These are phyloP conservation scores for Drosophila lutescens DNA, from an alignment of 2,888 invertebrate species.

Conservation along the genomic window DNA sequence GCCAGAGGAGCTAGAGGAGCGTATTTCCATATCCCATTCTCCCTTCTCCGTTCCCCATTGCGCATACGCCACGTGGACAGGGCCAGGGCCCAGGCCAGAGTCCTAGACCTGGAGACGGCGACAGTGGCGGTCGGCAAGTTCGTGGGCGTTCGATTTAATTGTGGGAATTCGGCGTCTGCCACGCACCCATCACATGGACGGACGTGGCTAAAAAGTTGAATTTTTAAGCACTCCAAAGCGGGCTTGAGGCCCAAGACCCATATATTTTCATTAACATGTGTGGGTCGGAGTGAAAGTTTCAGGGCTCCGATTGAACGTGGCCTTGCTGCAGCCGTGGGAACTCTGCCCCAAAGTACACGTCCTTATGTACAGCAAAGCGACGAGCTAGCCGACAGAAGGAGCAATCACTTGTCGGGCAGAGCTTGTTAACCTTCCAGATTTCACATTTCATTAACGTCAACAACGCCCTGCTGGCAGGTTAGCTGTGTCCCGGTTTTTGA, in stretches of 20 bases:
- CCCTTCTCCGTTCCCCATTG: constrained; percentile 27
- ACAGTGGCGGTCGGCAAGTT: constrained; percentile 19
- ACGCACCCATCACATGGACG: constrained; percentile 35
- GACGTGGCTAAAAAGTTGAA: constrained; percentile 54
- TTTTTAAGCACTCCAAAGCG: constrained; percentile 36
- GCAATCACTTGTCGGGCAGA: constrained; percentile 33
- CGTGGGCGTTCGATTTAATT: constrained; percentile 63
- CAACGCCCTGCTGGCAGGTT: constrained; percentile 66
- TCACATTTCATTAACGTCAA: constrained; percentile 63
- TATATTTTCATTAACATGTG: constrained; percentile 37
- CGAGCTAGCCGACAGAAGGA: constrained; percentile 3
- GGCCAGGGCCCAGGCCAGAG: constrained; percentile 5
- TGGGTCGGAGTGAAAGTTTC: constrained; percentile 29
- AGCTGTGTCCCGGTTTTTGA: constrained; percentile 9
- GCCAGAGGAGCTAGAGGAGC: constrained; percentile 28
- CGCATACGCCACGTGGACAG: constrained; percentile 42
- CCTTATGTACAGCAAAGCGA: constrained; percentile 23
- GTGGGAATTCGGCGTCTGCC: constrained; percentile 70
- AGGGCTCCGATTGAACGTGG: constrained; percentile 14
- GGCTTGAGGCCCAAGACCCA: constrained; percentile 4
- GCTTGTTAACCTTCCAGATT: constrained; percentile 38
- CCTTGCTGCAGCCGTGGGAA: constrained; percentile 60
- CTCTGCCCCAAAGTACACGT: constrained; percentile 37
- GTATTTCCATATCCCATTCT: constrained; percentile 32
- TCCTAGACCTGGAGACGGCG: constrained; percentile 27